phyloP scores from a whole-genome alignment of 2,888 invertebrate species.

The Biston betularia region DNA sequence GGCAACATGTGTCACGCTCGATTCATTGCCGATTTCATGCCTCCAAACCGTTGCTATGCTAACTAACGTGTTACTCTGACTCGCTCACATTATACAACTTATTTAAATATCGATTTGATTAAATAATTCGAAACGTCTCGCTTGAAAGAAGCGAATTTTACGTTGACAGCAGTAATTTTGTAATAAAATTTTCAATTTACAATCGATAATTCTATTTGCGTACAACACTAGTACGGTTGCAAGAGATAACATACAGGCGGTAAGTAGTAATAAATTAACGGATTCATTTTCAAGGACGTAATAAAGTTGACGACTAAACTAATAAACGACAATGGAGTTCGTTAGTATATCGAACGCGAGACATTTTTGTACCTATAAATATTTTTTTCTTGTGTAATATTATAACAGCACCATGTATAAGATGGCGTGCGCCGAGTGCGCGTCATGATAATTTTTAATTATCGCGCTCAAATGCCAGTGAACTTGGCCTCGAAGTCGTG shows the following conservation, averaged over 20 bases:
- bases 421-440: constrained; percentile 80
- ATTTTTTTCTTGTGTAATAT: constrained; percentile 54
- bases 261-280: constrained; percentile 8
- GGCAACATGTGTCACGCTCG: constrained; percentile 44
- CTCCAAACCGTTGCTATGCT: constrained; percentile 28
- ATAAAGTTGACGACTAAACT: constrained; percentile 10
- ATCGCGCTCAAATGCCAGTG: constrained; percentile 85
- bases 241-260: constrained; percentile 15
- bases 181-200: neutral
- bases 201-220: constrained; percentile 9
- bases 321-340: constrained; percentile 11
- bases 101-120: constrained; percentile 30
- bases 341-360: constrained; percentile 20
- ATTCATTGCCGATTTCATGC: constrained; percentile 40
- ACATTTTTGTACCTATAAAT: constrained; percentile 27
- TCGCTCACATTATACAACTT: constrained; percentile 23
- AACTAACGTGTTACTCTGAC: constrained; percentile 27
- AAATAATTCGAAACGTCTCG: constrained; percentile 22
- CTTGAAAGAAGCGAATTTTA: constrained; percentile 14
- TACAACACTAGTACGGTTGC: constrained; percentile 17
- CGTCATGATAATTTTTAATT: constrained; percentile 86
- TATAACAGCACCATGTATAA: constrained; percentile 66
- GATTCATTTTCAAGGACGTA: constrained; percentile 13
- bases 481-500: constrained; percentile 82
- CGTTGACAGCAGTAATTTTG: neutral